phyloP scores from a whole-genome alignment of 2,797 vertebrate species.

The Melanotaenia pygmaea region DNA sequence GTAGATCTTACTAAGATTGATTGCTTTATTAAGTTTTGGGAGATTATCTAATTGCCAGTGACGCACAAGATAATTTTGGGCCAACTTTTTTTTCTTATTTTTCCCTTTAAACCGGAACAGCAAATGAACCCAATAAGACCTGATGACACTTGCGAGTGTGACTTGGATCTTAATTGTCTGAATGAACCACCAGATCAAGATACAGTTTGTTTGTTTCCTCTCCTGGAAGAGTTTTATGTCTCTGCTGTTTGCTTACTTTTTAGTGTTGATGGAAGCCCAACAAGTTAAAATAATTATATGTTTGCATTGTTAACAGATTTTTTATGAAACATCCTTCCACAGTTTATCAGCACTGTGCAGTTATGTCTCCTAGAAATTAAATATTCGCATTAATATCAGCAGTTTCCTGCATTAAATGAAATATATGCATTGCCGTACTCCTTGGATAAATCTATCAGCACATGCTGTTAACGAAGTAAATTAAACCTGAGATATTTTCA shows the following conservation, averaged over 20 bases:
- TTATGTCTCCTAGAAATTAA: background rate
- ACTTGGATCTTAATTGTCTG: conserved; percentile 1
- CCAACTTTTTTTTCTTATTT: conserved; percentile 7
- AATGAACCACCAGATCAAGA: conserved; percentile 8
- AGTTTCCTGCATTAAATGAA: background rate
- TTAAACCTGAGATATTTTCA: background rate
- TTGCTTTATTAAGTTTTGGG: conserved; percentile 42
- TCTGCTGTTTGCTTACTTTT: background rate
- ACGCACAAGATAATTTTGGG: conserved; percentile 38
- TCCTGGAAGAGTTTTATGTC: conserved; percentile 4
- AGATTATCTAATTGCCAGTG: conserved; percentile 38
- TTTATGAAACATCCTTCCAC: background rate
- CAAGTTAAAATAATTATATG: background rate
- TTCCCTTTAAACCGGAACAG: background rate
- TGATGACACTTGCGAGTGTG: background rate
- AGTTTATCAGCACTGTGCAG: background rate
- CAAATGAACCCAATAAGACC: conserved; percentile 1
- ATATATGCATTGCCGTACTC: background rate
- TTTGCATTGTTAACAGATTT: background rate
- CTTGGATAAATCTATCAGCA: background rate
- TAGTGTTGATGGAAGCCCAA: background rate
- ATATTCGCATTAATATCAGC: background rate
- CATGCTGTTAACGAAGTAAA: background rate
- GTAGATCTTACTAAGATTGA: conserved; percentile 24
- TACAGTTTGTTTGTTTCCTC: background rate